These are phyloP conservation scores for Anabacerthia variegaticeps DNA, from an alignment of 2,797 vertebrate genomes.

Conservation along the genomic window DNA sequence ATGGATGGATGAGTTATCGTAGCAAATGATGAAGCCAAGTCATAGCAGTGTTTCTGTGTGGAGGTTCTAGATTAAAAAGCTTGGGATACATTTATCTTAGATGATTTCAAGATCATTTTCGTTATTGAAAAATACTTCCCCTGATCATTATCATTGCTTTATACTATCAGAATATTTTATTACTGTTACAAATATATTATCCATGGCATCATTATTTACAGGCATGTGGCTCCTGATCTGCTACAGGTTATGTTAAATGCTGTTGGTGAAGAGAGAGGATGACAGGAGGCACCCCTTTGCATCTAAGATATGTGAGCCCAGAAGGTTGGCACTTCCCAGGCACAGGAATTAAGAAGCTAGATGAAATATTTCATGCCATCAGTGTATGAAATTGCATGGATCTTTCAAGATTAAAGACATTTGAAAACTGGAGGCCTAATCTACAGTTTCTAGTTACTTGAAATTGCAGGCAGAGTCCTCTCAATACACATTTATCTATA, in stretches of 20 bases:
- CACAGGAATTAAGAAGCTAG: background rate
- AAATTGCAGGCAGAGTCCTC: background rate
- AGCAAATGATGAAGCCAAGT: background rate
- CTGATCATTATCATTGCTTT: background rate
- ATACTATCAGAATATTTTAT: background rate
- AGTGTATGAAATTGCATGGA: background rate
- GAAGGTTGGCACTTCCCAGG: background rate
- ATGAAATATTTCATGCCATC: background rate
- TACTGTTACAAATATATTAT: background rate
- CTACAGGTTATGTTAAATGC: background rate
- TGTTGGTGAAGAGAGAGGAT: background rate
- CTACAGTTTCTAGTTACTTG: background rate
- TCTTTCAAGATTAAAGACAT: background rate
- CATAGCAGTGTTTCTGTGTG: background rate
- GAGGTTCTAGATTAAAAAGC: background rate
- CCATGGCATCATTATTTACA: background rate
- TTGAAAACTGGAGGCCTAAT: background rate
- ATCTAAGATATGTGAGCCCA: background rate
- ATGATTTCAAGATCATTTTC: background rate
- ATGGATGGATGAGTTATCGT: background rate
- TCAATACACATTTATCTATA: background rate
- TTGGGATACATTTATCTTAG: background rate
- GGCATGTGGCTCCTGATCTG: background rate
- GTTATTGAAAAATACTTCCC: background rate
- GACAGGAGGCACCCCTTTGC: background rate